Evolutionary conservation across 2,797 vertebrate genomes (phyloP).

Genomic region (Tachyglossus aculeatus): DNA sequence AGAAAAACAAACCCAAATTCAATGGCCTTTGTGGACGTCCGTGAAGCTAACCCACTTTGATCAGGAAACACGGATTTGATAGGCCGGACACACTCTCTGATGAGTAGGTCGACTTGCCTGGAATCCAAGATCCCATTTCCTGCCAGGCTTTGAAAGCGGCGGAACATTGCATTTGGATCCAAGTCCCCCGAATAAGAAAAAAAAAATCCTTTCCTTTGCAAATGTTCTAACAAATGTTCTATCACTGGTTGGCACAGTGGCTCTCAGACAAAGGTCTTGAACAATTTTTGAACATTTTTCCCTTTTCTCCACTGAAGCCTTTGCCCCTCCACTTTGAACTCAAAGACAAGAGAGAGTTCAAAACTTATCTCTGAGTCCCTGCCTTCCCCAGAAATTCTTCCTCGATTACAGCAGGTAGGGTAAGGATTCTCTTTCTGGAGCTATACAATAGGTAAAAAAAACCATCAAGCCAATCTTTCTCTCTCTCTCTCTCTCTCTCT

Average conservation of each 20-base stretch:
- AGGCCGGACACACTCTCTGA: conserved; percentile 3
- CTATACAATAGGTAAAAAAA: too few species aligned
- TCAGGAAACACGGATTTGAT: conserved; percentile 23
- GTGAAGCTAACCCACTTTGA: not conserved
- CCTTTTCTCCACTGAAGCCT: too few species aligned
- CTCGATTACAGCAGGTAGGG: too few species aligned
- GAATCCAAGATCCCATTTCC: not conserved
- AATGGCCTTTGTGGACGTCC: not conserved
- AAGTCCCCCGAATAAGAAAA: not conserved
- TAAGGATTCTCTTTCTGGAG: too few species aligned
- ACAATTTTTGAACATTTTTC: conserved; percentile 15
- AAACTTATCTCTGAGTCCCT: too few species aligned
- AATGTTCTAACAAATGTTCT: conserved; percentile 11
- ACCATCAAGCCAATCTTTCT: too few species aligned
- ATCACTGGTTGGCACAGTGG: not conserved
- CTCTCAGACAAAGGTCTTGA: conserved; percentile 5
- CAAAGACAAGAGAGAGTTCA: too few species aligned
- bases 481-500: too few species aligned
- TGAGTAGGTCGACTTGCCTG: not conserved
- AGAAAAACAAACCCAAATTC: too few species aligned
- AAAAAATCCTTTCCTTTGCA: too few species aligned
- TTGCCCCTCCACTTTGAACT: too few species aligned
- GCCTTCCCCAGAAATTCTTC: too few species aligned
- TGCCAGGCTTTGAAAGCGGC: conserved; percentile 19
- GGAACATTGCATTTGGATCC: conserved; percentile 14